Evolutionary conservation across 2,113 vertebrate species (phyloP), one percentile per base, ranked within the genome.

Genomic region (Anolis sagrei): DNA sequence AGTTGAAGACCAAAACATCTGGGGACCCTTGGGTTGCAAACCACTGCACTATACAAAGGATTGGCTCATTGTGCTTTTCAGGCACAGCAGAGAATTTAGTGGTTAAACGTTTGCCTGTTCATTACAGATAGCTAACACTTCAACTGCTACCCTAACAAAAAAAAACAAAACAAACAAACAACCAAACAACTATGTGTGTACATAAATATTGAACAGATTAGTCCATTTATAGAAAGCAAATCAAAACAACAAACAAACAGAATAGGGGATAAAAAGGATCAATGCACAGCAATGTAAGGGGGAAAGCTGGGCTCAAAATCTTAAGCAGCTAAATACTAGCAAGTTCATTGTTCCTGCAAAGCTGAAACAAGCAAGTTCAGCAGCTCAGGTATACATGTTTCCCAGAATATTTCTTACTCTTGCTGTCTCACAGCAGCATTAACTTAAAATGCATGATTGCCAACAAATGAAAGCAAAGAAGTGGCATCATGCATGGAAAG

Each of bases 321-420:
- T 90, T 82, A 69, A 85, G 54, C 61, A 87, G 86, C 87, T 94
- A 93, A 94, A 90, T 81, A 69, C 78, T 7, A 89, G 86, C 89
- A 88, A 79, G 85, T 91, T 91, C 92, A 91, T 85, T 92, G 88
- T 89, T 93, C 86, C 91, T 89, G 83, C 87, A 86, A 54, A 89
- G 88, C 84, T 89, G 91, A 91, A 96, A 91, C 58, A 44, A 64
- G 86, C 90, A 93, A 72, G 76, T 92, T 95, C 91, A 95, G 90
- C 91, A 89, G 84, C 91, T 90, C 89, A 90, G 88, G 83, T 5
- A 27, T 1, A 27, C 7, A 79, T 49, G 84, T 91, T 79, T 75
- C 36, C 54, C 92, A 79, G 10, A 29, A 75, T 87, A 87, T 92
- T 86, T 87, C 87, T 77, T 68, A 58, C 78, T 89, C 87, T 84